phyloP scores from a whole-genome alignment of 2,888 invertebrate genomes.

The Limnephilus auricula region DNA sequence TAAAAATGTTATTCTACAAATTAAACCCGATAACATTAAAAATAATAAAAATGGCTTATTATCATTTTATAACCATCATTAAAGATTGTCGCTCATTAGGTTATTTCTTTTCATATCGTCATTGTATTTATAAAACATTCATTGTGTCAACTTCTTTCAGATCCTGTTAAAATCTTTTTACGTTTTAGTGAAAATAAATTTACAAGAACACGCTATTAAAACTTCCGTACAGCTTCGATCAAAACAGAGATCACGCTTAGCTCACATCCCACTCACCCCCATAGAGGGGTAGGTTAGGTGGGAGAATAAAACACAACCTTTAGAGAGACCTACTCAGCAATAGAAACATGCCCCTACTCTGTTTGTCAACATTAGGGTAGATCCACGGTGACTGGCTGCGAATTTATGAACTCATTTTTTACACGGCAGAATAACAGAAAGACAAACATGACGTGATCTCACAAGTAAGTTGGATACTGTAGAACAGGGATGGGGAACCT shows the following conservation, averaged over 20 bases:
- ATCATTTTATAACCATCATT: too few species aligned
- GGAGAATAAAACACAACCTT: background rate
- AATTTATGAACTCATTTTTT: conserved; percentile 45
- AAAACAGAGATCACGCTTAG: background rate
- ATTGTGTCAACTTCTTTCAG: background rate
- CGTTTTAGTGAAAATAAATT: background rate
- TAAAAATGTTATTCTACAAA: too few species aligned
- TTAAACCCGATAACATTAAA: too few species aligned
- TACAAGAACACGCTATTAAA: background rate
- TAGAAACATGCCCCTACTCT: conserved; percentile 25
- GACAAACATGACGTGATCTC: background rate
- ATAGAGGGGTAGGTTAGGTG: background rate
- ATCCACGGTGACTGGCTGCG: conserved; percentile 25
- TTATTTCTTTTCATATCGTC: background rate
- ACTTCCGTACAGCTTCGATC: background rate
- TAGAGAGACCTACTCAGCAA: conserved; percentile 1
- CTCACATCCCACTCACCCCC: background rate
- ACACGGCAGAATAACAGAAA: conserved; percentile 17
- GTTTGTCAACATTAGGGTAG: conserved; percentile 42
- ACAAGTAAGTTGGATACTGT: background rate
- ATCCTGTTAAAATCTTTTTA: conserved; percentile 2
- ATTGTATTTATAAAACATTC: background rate
- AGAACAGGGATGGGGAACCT: too few species aligned
- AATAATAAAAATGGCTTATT: too few species aligned
- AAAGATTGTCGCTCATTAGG: too few species aligned